Evolutionary conservation across 1,140 invertebrate species (phyloP).

Genomic region (Drosophila ambigua): DNA sequence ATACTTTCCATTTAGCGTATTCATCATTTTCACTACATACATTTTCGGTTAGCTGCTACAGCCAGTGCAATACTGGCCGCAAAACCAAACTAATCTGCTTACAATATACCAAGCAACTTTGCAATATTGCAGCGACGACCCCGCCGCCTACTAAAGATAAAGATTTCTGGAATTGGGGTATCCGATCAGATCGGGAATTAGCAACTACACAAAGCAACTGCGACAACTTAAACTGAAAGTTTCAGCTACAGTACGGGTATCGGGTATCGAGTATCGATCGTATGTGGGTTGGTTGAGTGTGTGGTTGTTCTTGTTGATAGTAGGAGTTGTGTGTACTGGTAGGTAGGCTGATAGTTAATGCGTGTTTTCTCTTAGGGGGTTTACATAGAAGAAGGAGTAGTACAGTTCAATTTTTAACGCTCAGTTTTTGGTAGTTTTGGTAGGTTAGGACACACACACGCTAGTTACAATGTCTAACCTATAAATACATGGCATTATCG

Average conservation of each 20-base stretch:
- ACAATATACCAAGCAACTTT: conserved; percentile 31
- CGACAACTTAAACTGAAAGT: conserved; percentile 35
- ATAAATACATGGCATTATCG: conserved; percentile 72
- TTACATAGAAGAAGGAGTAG: conserved; percentile 9
- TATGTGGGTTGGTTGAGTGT: conserved; percentile 39
- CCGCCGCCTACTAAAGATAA: conserved; percentile 73
- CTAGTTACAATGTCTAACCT: conserved; percentile 81
- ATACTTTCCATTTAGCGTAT: conserved; percentile 64
- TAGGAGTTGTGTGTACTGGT: conserved; percentile 50
- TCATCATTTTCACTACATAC: conserved; percentile 41
- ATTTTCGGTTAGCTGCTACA: conserved; percentile 9
- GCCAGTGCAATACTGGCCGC: too few relatives aligned
- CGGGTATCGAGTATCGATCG: neutral
- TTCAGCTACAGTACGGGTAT: neutral
- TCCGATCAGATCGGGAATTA: conserved; percentile 33
- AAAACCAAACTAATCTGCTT: conserved; percentile 12
- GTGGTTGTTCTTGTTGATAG: conserved; percentile 19
- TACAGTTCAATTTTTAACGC: conserved; percentile 42
- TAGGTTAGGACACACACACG: conserved; percentile 18
- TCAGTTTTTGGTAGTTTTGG: conserved; percentile 33
- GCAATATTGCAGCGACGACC: conserved; percentile 24
- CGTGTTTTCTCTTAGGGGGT: conserved; percentile 17
- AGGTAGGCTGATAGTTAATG: conserved; percentile 53
- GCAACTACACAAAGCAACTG: conserved; percentile 46
- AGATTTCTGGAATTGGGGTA: conserved; percentile 23